Base-by-base conservation (phyloP, 2,888 invertebrate species). In the Pterostichus niger region DNA sequence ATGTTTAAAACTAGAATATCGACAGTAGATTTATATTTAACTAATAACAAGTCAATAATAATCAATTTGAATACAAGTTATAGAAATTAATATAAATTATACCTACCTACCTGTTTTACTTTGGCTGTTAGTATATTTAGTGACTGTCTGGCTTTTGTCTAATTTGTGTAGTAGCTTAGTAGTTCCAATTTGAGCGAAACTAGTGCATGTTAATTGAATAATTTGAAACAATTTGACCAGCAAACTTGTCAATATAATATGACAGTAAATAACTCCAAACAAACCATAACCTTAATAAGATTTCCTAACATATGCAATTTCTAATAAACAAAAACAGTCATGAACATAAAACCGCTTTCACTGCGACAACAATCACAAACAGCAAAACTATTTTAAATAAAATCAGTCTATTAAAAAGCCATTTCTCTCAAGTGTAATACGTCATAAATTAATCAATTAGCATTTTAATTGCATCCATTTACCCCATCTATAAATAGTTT, bases 381-480 rank as follows among this genome's bases (percentile, higher is more conserved):
- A 35, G 73, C 13, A 52, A 24, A 49, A 75, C 75, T 75, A 75
- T 75, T 75, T 64, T 75, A 75, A 75, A 75, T 71, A 40, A 71
- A 71, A 71, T 40, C 68, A 71, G 46, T 71, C 68, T 71, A 71
- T 71, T 71, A 71, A 71, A 71, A 71, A 71, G 40, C 13, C 68
- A 71, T 83, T 73, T 76, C 44, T 77, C 40, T 44, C 59, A 64
- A 80, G n/a, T 11, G n/a, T 44, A 40, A 44, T 40, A 33, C n/a
- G n/a, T 68, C 33, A 13, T 31, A 56, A 56, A 83, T 83, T 44
- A 59, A 83, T 83, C 40, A 77, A 77, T 78, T 83, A 78, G 71
- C 77, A 77, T 78, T 68, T 83, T 78, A 83, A 83, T 83, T 68
- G 54, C 46, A 17, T 24, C 24, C 40, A 76, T 54, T 82, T 77